phyloP scores from a whole-genome alignment of 2,888 invertebrate species.

The Deroplatys truncata region DNA sequence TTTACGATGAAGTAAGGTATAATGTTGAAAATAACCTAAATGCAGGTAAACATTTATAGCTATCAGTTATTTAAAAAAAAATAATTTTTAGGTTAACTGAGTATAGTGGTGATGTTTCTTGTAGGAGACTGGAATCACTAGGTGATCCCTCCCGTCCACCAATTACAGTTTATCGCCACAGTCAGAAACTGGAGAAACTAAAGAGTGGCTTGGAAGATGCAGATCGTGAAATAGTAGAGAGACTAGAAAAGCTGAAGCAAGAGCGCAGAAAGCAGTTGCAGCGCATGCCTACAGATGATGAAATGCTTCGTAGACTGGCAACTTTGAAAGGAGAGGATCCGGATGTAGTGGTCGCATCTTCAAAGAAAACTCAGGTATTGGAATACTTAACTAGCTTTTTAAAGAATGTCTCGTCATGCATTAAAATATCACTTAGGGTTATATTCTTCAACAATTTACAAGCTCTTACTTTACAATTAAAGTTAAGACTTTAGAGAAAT shows the following conservation, averaged over 20 bases:
- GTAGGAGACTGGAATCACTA: constrained; percentile 50
- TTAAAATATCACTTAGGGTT: too few species aligned
- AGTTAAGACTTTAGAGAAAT: too few species aligned
- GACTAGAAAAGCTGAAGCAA: constrained; percentile 64
- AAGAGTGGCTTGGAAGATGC: constrained; percentile 47
- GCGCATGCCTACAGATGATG: constrained; percentile 56
- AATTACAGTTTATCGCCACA: constrained; percentile 51
- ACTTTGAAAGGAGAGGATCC: constrained; percentile 55
- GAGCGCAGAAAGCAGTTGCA: constrained; percentile 43
- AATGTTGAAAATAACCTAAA: too few species aligned
- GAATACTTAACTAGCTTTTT: too few species aligned
- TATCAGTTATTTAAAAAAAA: too few species aligned
- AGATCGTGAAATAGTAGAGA: constrained; percentile 61
- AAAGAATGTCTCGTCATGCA: too few species aligned
- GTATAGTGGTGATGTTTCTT: neutral
- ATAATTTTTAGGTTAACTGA: too few species aligned
- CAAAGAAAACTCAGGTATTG: neutral
- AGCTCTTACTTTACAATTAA: too few species aligned
- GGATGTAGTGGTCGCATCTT: neutral
- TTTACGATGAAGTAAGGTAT: too few species aligned
- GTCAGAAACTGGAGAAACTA: constrained; percentile 41
- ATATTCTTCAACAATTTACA: too few species aligned
- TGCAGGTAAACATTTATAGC: too few species aligned
- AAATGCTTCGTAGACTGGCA: constrained; percentile 61
- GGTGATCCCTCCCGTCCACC: constrained; percentile 55